Conservation (phyloP, 2,797 vertebrate species). For the Melanotaenia pygmaea region DNA sequence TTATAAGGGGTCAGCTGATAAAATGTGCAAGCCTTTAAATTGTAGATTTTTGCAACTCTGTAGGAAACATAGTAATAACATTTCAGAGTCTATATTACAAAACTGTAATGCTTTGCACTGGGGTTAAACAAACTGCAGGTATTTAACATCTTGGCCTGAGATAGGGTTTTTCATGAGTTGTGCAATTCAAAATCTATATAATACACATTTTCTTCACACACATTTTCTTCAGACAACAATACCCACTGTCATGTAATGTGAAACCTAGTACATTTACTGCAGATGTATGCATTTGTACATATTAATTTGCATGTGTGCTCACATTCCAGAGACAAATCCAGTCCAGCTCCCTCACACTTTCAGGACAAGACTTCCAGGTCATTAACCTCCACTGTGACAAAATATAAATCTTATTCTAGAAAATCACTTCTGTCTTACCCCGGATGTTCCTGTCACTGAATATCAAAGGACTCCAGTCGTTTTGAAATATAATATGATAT, state of each 20-base stretch:
- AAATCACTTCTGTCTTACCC: constrained; percentile 54
- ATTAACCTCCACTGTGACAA: constrained; percentile 64
- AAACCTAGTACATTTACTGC: constrained; percentile 33
- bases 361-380: constrained; percentile 76
- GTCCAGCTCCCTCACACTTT: constrained; percentile 54
- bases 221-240: neutral
- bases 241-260: constrained; percentile 25
- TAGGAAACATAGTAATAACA: neutral
- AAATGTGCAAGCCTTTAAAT: neutral
- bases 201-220: constrained; percentile 1
- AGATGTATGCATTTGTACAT: constrained; percentile 34
- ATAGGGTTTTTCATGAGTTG: neutral
- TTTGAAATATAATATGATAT: constrained; percentile 72
- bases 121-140: neutral
- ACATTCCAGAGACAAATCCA: constrained; percentile 52
- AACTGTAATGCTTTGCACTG: neutral
- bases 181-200: neutral
- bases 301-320: constrained; percentile 29
- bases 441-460: constrained; percentile 75
- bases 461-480: constrained; percentile 72
- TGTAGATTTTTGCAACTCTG: neutral
- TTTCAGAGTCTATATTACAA: neutral
- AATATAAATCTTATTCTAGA: constrained; percentile 65
- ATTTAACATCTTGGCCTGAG: neutral
- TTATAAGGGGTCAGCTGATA: too few relatives aligned